Evolutionary conservation across 2,113 vertebrate species (phyloP).

Genomic region (Zosterops borbonicus): DNA sequence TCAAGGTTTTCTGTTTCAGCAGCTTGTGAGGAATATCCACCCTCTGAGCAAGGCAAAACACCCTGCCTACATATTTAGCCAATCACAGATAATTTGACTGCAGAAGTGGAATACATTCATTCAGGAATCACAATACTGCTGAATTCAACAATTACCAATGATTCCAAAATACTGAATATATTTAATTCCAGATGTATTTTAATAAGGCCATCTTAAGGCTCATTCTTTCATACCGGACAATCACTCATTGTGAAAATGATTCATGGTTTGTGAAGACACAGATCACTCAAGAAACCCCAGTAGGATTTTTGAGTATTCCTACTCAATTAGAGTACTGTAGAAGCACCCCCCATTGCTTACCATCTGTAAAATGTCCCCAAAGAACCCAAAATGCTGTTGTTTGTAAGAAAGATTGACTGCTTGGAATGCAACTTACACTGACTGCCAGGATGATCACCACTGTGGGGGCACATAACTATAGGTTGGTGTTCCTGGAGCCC

Average conservation of each 20-base stretch:
- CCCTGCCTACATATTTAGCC: background rate
- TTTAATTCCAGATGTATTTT: background rate
- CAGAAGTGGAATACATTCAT: background rate
- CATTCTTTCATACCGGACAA: background rate
- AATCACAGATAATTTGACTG: background rate
- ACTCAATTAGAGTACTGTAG: background rate
- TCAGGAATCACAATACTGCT: background rate
- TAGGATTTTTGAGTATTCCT: background rate
- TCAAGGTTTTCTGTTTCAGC: background rate
- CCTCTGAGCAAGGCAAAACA: background rate
- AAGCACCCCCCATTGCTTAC: background rate
- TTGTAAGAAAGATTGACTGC: background rate
- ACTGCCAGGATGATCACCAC: conserved; percentile 88
- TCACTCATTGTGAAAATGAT: accelerated
- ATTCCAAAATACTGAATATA: background rate
- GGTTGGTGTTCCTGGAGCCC: conserved; percentile 90
- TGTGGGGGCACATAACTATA: conserved; percentile 98
- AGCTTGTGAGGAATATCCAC: background rate
- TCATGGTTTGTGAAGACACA: background rate
- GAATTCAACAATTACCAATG: background rate
- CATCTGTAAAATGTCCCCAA: background rate
- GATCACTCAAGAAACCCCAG: background rate
- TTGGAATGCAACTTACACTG: conserved; percentile 76
- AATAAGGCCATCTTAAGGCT: background rate
- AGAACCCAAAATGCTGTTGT: background rate